Conservation (phyloP, 2,888 invertebrate species). For the Cryptus armator region DNA sequence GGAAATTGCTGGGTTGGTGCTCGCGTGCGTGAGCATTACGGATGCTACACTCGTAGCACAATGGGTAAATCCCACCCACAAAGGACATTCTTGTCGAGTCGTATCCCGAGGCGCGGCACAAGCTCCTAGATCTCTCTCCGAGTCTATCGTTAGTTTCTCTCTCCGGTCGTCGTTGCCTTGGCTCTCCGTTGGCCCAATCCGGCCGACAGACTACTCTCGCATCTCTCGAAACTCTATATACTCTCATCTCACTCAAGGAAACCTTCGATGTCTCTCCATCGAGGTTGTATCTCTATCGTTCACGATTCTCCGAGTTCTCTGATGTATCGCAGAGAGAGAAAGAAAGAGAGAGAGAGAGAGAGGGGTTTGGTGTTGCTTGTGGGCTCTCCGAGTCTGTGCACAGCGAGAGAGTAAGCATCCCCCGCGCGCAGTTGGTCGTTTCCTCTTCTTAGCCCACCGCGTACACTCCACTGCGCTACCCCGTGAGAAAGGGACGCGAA, state of each 20-base stretch:
- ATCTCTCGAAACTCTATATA: conserved; percentile 9
- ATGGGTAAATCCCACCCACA: conserved; percentile 70
- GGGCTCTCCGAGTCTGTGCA: background rate
- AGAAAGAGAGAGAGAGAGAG: no score
- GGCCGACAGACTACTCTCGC: background rate
- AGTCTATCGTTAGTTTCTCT: conserved; percentile 4
- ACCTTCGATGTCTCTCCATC: conserved; percentile 9
- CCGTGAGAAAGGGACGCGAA: conserved; percentile 12
- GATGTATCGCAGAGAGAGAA: conserved; percentile 10
- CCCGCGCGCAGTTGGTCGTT: conserved; percentile 26
- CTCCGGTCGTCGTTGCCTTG: background rate
- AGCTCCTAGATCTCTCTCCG: conserved; percentile 32
- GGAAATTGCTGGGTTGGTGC: conserved; percentile 57
- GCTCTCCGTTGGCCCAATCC: conserved; percentile 7
- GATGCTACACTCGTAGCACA: conserved; percentile 67
- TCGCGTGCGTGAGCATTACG: conserved; percentile 71
- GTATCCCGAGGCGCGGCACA: conserved; percentile 71
- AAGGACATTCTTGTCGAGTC: conserved; percentile 74
- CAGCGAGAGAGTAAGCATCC: background rate
- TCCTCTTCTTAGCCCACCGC: conserved; percentile 8
- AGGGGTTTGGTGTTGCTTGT: conserved; percentile 1
- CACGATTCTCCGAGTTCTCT: conserved; percentile 33
- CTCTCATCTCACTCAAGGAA: conserved; percentile 1
- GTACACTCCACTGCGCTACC: background rate
- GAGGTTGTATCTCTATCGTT: conserved; percentile 22